Conservation (phyloP, 2,888 invertebrate genomes). For the Polyommatus iphigenia region DNA sequence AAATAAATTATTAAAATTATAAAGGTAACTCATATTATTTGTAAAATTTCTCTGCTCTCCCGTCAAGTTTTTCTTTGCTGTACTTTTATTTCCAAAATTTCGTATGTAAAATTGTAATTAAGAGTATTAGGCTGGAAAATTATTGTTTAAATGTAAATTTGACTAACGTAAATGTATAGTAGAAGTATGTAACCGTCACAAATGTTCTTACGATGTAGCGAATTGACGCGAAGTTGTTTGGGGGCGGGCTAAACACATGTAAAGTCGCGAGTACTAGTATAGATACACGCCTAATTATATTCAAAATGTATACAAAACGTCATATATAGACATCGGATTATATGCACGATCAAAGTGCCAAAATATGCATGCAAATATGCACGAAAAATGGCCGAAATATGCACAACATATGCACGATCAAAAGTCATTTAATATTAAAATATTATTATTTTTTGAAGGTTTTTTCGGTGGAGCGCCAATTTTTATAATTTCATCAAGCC, state of each 20-base stretch:
- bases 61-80: not conserved
- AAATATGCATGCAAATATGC: no score
- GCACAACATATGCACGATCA: no score
- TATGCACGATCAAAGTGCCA: no score
- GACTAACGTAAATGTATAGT: constrained; percentile 8
- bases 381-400: no score
- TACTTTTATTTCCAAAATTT: not conserved
- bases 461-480: no score
- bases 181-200: constrained; percentile 19
- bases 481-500: no score
- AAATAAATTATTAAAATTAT: constrained; percentile 7
- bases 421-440: no score
- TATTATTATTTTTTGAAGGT: no score
- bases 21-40: not conserved
- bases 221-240: not conserved
- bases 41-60: not conserved
- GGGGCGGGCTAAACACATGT: not conserved
- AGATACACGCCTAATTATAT: not conserved
- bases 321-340: no score
- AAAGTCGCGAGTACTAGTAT: not conserved
- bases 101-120: constrained; percentile 29
- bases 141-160: constrained; percentile 26
- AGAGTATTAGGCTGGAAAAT: constrained; percentile 23
- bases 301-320: not conserved
- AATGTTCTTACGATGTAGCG: not conserved